Conservation (phyloP, 2,113 vertebrate species). For the Myotis lucifugus region DNA sequence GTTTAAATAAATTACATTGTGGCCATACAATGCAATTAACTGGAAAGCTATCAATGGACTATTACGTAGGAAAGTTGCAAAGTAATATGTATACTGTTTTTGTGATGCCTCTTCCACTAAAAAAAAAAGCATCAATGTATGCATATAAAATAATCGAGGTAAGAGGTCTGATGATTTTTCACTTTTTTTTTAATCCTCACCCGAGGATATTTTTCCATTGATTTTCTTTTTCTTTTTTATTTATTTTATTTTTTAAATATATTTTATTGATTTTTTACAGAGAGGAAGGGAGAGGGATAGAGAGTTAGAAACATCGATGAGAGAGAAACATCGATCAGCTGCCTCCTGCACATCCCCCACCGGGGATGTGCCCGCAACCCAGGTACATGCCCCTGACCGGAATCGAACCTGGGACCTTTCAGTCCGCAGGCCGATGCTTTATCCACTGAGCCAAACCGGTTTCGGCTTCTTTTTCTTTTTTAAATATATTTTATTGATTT, state of each 20-base stretch:
- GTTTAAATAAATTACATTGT: background rate
- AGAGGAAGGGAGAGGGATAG: too few species aligned
- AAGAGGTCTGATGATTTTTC: background rate
- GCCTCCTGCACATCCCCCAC: too few species aligned
- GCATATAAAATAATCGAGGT: background rate
- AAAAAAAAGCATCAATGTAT: background rate
- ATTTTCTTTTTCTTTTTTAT: background rate
- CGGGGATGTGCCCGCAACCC: too few species aligned
- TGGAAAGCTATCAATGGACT: background rate
- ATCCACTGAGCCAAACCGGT: too few species aligned
- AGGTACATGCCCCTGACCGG: too few species aligned
- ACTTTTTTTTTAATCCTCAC: background rate
- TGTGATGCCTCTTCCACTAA: background rate
- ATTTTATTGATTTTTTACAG: too few species aligned
- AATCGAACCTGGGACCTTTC: too few species aligned
- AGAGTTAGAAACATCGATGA: too few species aligned
- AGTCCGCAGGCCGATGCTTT: too few species aligned
- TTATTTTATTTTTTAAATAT: too few species aligned
- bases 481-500: too few species aligned
- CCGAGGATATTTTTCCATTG: background rate
- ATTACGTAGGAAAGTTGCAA: background rate
- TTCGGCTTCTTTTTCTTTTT: background rate
- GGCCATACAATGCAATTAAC: background rate
- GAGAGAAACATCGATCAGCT: too few species aligned
- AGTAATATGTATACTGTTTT: background rate